A percentile compares a stretch with the other conserved stretches of the same genome.
These are phyloP conservation scores for Scaptomyza polygonia DNA, from an alignment of 2,888 invertebrate genomes.

Conservation along the genomic window DNA sequence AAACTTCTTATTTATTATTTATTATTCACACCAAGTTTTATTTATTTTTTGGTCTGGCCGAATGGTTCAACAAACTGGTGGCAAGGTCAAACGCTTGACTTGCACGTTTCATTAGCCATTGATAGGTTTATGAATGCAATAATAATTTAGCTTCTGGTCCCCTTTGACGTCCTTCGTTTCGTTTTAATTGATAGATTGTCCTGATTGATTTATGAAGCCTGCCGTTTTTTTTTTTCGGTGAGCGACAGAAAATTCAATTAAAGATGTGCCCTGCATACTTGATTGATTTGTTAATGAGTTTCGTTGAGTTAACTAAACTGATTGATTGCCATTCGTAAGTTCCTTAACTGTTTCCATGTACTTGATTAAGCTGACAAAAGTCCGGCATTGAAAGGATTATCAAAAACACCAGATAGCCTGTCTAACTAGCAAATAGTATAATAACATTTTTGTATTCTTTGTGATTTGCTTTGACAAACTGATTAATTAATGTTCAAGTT, in stretches of 20 bases:
- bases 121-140: slow-evolving; percentile 63
- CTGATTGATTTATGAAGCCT: slow-evolving; percentile 65
- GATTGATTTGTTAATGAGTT: slow-evolving; percentile 54
- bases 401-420: neutral
- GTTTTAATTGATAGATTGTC: slow-evolving; percentile 65
- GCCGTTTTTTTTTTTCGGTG: neutral
- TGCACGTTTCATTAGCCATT: slow-evolving; percentile 57
- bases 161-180: slow-evolving; percentile 13
- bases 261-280: slow-evolving; percentile 37
- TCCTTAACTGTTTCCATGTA: neutral
- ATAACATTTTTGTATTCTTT: slow-evolving; percentile 1
- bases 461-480: neutral
- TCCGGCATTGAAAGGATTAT: neutral
- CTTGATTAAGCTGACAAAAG: neutral
- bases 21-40: neutral
- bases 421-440: neutral
- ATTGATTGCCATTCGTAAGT: slow-evolving; percentile 28
- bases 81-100: neutral
- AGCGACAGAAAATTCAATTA: slow-evolving; percentile 36
- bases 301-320: slow-evolving; percentile 26
- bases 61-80: neutral
- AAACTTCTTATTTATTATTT: too few relatives aligned
- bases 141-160: slow-evolving; percentile 34
- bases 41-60: neutral
- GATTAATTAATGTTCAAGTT: neutral